Conservation (phyloP, 2,113 vertebrate species). For the Nanorana parkeri region DNA sequence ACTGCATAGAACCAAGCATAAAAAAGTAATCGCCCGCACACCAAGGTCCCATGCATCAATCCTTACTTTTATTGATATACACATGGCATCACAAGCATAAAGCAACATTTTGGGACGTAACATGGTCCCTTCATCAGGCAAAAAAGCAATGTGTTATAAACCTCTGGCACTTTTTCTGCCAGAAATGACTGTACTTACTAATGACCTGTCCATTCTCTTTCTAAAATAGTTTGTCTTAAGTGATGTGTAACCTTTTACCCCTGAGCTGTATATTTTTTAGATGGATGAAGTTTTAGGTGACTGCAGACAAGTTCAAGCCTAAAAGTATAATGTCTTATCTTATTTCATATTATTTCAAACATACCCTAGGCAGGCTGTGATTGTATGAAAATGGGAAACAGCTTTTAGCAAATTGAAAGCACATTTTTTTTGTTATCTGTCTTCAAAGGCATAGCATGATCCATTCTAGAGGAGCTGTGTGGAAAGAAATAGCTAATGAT, state of each 20-base stretch:
- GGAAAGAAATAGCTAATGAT: not conserved
- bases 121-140: no score
- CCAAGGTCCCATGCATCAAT: no score
- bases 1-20: no score
- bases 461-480: not conserved
- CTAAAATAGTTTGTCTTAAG: conserved; percentile 21
- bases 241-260: conserved; percentile 25
- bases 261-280: conserved; percentile 3
- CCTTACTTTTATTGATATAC: no score
- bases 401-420: conserved; percentile 45
- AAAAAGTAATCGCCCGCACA: no score
- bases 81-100: no score
- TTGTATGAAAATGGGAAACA: conserved; percentile 45
- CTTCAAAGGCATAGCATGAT: conserved; percentile 18
- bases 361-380: conserved; percentile 5
- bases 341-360: conserved; percentile 40
- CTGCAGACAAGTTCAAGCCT: conserved; percentile 30
- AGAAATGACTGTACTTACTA: not conserved
- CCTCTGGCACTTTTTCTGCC: not conserved
- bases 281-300: conserved; percentile 14
- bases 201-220: not conserved
- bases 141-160: no score
- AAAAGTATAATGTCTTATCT: conserved; percentile 37
- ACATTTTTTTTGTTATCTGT: conserved; percentile 41
- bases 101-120: no score